Base-by-base conservation (phyloP, 1,140 invertebrate species). In the Anthonomus grandis region DNA sequence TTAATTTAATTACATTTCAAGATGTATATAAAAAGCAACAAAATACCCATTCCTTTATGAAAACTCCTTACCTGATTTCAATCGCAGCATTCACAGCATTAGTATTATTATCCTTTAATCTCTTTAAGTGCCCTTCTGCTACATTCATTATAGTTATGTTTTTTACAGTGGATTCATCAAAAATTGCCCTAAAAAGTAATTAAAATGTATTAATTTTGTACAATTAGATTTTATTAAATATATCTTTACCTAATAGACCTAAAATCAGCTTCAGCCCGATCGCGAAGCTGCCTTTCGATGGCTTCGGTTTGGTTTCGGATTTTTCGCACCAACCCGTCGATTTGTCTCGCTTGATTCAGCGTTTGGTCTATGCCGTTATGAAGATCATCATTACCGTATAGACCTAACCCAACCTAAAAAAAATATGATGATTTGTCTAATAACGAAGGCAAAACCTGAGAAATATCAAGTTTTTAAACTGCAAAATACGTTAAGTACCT, bases 301-400 rank as follows among this genome's bases (percentile, higher is more conserved):
- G 62, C 60, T 34, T 70, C 64, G 5, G 71, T 74, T 77, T 91
- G 87, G 71, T 91, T 90, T 60, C 85, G 83, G 36, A 89, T 85
- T 41, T 83, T 83, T 53, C 81, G 81, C 37, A 90, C 81, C 59
- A 87, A 79, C 18, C 83, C 81, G 57, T 93, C 86, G 56, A 94
- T 85, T 60, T 87, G 84, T 65, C 83, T 80, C 9, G 89, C 85
- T 9, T 91, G 86, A 39, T 85, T 79, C 50, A 91, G 78, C 54
- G 92, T 83, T 71, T 89, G 85, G 48, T 88, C 78, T 66, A 95
- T 76, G 8, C 91, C 93, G 73, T 91, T 92, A 79, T 96, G 92
- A 23, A 93, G 83, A 71, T 94, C 90, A 71, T 95, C 91, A 75
- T 95, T 96, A 31, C 93, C 94, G 77, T 94, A 96, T 19, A 96